Evolutionary conservation across 2,888 invertebrate genomes (phyloP).

Genomic region (Escarpia spicata): DNA sequence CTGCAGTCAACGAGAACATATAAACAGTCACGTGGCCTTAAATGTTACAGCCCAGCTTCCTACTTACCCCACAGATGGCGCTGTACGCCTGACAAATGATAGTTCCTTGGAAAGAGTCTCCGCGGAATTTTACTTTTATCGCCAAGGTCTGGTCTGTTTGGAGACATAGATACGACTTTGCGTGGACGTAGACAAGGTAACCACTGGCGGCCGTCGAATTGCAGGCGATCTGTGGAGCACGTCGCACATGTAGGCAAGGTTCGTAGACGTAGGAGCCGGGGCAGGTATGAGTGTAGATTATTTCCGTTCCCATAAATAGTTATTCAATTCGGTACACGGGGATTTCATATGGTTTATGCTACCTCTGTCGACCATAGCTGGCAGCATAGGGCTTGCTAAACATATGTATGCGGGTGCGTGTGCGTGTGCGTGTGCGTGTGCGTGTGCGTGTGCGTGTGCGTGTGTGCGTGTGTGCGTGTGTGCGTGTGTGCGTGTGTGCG

Average conservation of each 20-base stretch:
- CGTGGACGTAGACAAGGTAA: not conserved
- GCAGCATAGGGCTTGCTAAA: not conserved
- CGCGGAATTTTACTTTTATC: not conserved
- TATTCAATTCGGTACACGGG: too few species aligned
- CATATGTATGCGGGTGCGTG: not conserved
- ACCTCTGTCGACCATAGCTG: too few species aligned
- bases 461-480: too few species aligned
- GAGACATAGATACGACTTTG: not conserved
- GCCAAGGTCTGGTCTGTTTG: not conserved
- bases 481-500: not conserved
- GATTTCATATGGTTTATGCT: too few species aligned
- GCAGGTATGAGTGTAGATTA: too few species aligned
- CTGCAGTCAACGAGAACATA: not conserved
- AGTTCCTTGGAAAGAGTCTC: not conserved
- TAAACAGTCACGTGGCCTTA: not conserved
- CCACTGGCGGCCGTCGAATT: not conserved
- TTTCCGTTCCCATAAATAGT: too few species aligned
- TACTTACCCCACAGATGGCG: not conserved
- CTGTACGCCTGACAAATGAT: not conserved
- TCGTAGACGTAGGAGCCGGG: not conserved
- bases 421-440: not conserved
- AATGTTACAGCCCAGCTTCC: not conserved
- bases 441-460: too few species aligned
- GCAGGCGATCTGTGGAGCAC: not conserved
- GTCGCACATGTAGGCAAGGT: not conserved